These are phyloP conservation scores for Sciurus niger DNA, from an alignment of 2,113 vertebrate species.

Conservation along the genomic window DNA sequence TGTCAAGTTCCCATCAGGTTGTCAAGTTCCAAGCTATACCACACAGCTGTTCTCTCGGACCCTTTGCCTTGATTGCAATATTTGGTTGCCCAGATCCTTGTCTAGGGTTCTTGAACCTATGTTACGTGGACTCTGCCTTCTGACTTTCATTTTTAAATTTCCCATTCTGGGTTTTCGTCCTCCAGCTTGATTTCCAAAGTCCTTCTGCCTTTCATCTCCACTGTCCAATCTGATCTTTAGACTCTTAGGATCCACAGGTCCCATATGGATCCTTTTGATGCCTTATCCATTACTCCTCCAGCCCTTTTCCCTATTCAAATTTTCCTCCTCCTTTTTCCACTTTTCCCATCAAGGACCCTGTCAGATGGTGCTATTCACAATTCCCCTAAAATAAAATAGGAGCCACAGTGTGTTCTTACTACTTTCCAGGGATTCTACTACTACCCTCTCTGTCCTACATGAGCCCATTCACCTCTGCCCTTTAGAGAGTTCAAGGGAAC, in stretches of 20 bases:
- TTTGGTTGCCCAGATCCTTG: neutral
- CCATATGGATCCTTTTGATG: neutral
- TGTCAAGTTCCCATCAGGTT: neutral
- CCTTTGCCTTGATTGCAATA: neutral
- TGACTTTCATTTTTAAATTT: neutral
- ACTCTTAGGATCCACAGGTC: neutral
- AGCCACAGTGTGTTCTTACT: neutral
- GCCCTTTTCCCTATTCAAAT: neutral
- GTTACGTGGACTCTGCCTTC: neutral
- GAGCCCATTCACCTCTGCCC: neutral
- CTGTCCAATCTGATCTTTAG: neutral
- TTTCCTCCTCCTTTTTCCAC: neutral
- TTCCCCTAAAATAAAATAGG: neutral
- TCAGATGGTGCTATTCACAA: neutral
- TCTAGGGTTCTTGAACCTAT: neutral
- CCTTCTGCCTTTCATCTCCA: neutral
- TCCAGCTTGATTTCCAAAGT: neutral
- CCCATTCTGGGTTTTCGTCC: neutral
- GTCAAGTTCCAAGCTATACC: neutral
- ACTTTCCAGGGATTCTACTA: neutral
- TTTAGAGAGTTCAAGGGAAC: neutral
- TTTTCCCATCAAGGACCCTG: neutral
- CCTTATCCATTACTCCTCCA: neutral
- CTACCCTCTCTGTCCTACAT: neutral
- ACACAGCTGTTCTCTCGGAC: neutral